Percentiles rank a stretch among this genome's conserved stretches.
These are phyloP conservation scores for Drosophila neotestacea DNA, from an alignment of 2,888 invertebrate genomes.

Conservation along the genomic window DNA sequence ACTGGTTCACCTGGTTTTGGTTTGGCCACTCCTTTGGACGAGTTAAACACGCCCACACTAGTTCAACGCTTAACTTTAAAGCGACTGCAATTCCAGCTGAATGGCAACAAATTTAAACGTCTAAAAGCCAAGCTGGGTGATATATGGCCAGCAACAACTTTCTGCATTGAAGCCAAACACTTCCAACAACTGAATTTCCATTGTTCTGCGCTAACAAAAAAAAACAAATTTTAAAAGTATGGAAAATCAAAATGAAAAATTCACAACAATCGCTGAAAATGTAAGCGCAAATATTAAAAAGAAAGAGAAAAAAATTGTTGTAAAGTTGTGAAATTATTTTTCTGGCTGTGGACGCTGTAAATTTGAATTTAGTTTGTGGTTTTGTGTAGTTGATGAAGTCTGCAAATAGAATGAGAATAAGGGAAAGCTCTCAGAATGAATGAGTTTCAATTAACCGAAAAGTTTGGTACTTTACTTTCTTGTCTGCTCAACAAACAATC, in stretches of 20 bases:
- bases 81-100: conserved; percentile 44
- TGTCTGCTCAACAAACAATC: not conserved
- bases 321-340: conserved; percentile 33
- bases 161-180: conserved; percentile 7
- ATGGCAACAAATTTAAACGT: conserved; percentile 52
- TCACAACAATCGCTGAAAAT: conserved; percentile 19
- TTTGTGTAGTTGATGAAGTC: conserved; percentile 28
- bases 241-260: conserved; percentile 11
- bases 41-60: conserved; percentile 42
- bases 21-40: conserved; percentile 42
- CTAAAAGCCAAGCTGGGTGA: conserved; percentile 38
- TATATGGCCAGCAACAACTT: conserved; percentile 28
- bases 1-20: conserved; percentile 30
- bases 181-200: conserved; percentile 28
- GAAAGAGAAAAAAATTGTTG: conserved; percentile 6
- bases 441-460: conserved; percentile 44
- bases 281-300: conserved; percentile 36
- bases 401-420: conserved; percentile 7
- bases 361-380: conserved; percentile 43
- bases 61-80: conserved; percentile 38
- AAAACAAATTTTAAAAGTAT: not conserved
- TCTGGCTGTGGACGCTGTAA: conserved; percentile 19
- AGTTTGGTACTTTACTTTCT: conserved; percentile 17
- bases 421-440: conserved; percentile 15
- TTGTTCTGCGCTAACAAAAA: conserved; percentile 18